These are phyloP conservation scores for Barypeithes pellucidus DNA, from an alignment of 2,888 invertebrate species.

Conservation along the genomic window DNA sequence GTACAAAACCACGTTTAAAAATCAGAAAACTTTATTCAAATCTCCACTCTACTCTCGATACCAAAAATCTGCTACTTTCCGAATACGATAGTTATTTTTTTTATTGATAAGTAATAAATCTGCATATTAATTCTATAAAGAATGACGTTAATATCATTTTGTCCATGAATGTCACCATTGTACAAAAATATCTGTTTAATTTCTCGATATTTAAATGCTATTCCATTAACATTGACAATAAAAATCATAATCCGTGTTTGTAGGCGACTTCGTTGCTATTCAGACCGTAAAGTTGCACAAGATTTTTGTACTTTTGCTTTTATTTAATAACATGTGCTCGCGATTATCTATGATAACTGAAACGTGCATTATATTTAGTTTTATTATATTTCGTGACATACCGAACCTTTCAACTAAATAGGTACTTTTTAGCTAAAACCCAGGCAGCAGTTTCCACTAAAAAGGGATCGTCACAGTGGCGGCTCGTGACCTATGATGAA, in stretches of 20 bases:
- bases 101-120: background rate
- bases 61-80: too few relatives aligned
- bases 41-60: too few relatives aligned
- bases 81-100: too few relatives aligned
- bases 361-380: too few relatives aligned
- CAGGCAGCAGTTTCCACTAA: too few relatives aligned
- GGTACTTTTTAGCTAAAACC: too few relatives aligned
- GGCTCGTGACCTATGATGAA: too few relatives aligned
- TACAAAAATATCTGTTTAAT: background rate
- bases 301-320: slow-evolving; percentile 27
- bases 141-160: background rate
- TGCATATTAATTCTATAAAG: background rate
- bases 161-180: background rate
- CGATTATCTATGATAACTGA: background rate
- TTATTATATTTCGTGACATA: too few relatives aligned
- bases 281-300: slow-evolving; percentile 28
- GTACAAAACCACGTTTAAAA: too few relatives aligned
- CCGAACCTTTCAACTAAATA: too few relatives aligned
- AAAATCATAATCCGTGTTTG: slow-evolving; percentile 26
- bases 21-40: too few relatives aligned
- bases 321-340: slow-evolving; percentile 16
- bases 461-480: too few relatives aligned
- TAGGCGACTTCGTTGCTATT: slow-evolving; percentile 22
- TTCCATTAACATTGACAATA: slow-evolving; percentile 27
- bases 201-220: slow-evolving; percentile 8